Conservation (phyloP, 1,140 invertebrate species). For the Nautilus pompilius region DNA sequence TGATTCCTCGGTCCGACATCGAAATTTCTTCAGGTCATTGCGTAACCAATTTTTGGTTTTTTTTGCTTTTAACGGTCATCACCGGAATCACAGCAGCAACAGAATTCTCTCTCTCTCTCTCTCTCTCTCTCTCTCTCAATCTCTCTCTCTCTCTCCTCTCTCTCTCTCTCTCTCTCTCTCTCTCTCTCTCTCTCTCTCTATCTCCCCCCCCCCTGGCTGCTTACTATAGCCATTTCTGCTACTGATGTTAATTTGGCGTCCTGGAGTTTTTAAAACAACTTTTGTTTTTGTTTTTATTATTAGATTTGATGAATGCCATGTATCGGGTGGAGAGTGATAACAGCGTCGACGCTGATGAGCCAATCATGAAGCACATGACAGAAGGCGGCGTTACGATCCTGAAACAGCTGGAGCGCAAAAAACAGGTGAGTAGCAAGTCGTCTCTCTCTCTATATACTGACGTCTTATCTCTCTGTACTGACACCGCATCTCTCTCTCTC, state of each 20-base stretch:
- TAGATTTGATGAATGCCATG: slow-evolving; percentile 51
- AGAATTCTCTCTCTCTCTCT: background rate
- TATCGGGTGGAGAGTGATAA: slow-evolving; percentile 53
- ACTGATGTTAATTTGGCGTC: too few relatives aligned
- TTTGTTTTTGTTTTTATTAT: slow-evolving; percentile 5
- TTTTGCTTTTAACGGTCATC: too few relatives aligned
- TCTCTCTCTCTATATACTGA: too few relatives aligned
- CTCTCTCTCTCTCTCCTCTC: background rate
- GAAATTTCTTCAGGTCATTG: too few relatives aligned
- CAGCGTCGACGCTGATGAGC: slow-evolving; percentile 53
- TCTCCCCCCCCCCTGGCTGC: background rate
- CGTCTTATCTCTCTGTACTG: too few relatives aligned
- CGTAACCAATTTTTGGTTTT: too few relatives aligned
- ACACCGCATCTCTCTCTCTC: too few relatives aligned
- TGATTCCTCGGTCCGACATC: too few relatives aligned
- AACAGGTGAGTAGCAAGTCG: slow-evolving; percentile 39
- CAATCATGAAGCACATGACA: slow-evolving; percentile 52
- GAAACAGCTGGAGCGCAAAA: slow-evolving; percentile 45
- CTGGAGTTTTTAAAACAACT: too few relatives aligned
- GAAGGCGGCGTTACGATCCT: slow-evolving; percentile 54
- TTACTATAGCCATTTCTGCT: too few relatives aligned
- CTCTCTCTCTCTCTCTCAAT: background rate
- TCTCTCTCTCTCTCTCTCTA: background rate
- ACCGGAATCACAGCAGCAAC: too few relatives aligned
- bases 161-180: background rate